Percentiles rank a stretch among this genome's conserved stretches.
These are phyloP conservation scores for Ptyas mucosa DNA, from an alignment of 2,113 vertebrate genomes.

Conservation along the genomic window DNA sequence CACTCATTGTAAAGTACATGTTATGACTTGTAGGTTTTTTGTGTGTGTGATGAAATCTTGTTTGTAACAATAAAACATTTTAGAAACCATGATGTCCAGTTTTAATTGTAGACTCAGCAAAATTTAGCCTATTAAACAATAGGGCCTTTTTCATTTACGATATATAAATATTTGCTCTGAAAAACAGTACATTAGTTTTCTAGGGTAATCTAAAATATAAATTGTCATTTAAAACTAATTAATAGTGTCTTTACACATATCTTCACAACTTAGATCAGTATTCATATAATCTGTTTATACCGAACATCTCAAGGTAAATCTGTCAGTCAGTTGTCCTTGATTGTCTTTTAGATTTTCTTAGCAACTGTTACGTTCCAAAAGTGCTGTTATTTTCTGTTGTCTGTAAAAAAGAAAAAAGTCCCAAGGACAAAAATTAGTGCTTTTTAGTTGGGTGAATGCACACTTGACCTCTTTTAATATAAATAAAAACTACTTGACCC, in stretches of 20 bases:
- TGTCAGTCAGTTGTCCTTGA: background rate
- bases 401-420: background rate
- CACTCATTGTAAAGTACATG: constrained; percentile 67
- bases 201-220: background rate
- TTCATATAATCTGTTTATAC: background rate
- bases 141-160: background rate
- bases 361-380: background rate
- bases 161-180: background rate
- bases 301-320: background rate
- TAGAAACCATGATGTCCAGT: constrained; percentile 44
- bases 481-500: background rate
- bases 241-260: background rate
- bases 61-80: constrained; percentile 77
- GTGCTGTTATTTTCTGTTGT: background rate
- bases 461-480: background rate
- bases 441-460: background rate
- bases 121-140: background rate
- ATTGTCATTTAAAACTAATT: background rate
- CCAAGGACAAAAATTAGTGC: background rate
- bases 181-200: background rate
- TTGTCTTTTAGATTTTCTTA: background rate
- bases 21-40: constrained; percentile 64
- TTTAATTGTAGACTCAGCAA: background rate
- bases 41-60: constrained; percentile 57
- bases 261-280: background rate